A percentile compares a stretch with the other conserved stretches of the same genome.
Conservation (phyloP, 2,797 vertebrate species). For the Sebastes diaconus region DNA sequence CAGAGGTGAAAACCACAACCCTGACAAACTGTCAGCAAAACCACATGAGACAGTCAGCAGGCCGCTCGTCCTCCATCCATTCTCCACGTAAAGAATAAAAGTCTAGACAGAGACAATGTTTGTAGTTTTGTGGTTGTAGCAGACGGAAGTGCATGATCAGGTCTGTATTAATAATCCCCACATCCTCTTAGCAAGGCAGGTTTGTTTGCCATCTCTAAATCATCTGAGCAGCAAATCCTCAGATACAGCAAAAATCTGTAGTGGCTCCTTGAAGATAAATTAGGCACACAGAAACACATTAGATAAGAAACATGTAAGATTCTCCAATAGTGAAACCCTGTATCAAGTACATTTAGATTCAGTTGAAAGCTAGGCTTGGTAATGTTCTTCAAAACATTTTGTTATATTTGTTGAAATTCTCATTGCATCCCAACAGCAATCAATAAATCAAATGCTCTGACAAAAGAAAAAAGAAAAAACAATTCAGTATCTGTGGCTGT, state of each 20-base stretch:
- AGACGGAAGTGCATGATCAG: background rate
- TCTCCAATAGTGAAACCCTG: background rate
- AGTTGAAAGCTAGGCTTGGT: too few relatives aligned
- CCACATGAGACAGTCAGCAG: conserved; percentile 11
- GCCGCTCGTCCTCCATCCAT: background rate
- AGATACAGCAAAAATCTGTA: background rate
- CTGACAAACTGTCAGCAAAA: conserved; percentile 4
- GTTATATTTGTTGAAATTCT: too few relatives aligned
- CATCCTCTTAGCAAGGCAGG: conserved; percentile 9
- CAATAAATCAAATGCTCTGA: background rate
- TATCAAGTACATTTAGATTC: too few relatives aligned
- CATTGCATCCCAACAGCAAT: background rate
- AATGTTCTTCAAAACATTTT: too few relatives aligned
- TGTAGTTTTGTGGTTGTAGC: conserved; percentile 1
- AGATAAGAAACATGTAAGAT: background rate
- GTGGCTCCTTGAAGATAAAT: background rate
- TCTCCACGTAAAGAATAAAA: background rate
- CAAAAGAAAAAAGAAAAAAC: background rate
- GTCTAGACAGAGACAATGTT: conserved; percentile 38
- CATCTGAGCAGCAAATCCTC: background rate
- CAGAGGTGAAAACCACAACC: background rate
- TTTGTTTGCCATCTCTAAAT: conserved; percentile 23
- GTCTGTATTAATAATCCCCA: conserved; percentile 25
- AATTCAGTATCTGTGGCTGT: background rate
- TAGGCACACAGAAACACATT: background rate